These are phyloP conservation scores for Otolemur garnettii DNA, from an alignment of 2,113 vertebrate genomes.

Conservation along the genomic window DNA sequence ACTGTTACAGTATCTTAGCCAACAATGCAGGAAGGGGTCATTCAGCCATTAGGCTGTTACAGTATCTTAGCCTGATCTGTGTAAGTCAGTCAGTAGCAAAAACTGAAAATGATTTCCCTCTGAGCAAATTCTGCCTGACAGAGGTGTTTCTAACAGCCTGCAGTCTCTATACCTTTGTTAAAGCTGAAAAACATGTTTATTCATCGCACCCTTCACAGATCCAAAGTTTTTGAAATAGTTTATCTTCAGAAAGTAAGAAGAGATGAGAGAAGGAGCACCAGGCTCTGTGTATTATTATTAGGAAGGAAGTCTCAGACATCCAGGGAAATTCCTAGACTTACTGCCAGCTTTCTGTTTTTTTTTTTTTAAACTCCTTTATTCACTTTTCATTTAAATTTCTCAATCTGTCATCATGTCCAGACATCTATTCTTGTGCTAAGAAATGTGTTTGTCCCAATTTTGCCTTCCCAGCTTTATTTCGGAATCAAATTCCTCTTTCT, in stretches of 20 bases:
- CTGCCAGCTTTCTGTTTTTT: constrained; percentile 12
- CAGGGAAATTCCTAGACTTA: constrained; percentile 47
- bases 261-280: constrained; percentile 59
- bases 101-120: neutral
- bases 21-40: neutral
- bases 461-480: constrained; percentile 35
- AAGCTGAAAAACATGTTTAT: constrained; percentile 64
- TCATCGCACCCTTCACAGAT: constrained; percentile 32
- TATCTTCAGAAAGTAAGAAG: constrained; percentile 74
- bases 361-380: constrained; percentile 53
- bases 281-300: constrained; percentile 62
- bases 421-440: constrained; percentile 47
- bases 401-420: constrained; percentile 63
- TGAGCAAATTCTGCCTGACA: neutral
- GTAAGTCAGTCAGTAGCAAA: neutral
- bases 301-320: constrained; percentile 66
- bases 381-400: constrained; percentile 74
- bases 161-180: constrained; percentile 55
- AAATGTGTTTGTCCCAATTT: constrained; percentile 36
- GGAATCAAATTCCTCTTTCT: constrained; percentile 52
- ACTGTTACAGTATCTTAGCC: neutral
- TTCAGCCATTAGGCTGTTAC: too few species aligned
- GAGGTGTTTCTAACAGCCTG: neutral
- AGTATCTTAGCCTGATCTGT: neutral
- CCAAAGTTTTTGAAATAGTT: constrained; percentile 61